A percentile compares a stretch with the other conserved stretches of the same genome.
These are phyloP conservation scores for Electrona antarctica DNA, from an alignment of 2,113 vertebrate species.

Conservation along the genomic window DNA sequence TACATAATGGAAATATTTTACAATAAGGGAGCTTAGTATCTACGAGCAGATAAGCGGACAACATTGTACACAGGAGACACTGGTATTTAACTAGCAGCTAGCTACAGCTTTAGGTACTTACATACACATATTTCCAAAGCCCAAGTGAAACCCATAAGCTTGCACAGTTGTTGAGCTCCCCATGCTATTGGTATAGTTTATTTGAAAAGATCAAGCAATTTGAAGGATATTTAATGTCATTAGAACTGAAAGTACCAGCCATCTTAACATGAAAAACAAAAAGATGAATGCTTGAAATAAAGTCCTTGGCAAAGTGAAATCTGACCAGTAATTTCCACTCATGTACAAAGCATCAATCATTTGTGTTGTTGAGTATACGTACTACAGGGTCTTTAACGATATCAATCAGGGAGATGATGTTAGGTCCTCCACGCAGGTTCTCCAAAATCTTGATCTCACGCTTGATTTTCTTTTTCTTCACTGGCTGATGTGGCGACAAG, in stretches of 20 bases:
- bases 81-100: neutral
- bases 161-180: conserved; percentile 47
- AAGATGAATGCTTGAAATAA: neutral
- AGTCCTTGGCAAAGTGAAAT: neutral
- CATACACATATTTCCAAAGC: conserved; percentile 52
- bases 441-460: conserved; percentile 95
- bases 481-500: conserved; percentile 71
- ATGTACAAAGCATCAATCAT: neutral
- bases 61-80: neutral
- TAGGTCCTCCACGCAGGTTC: conserved; percentile 84
- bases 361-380: conserved; percentile 33
- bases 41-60: neutral
- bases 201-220: conserved; percentile 19
- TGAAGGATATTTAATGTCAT: neutral
- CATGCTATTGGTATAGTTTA: conserved; percentile 48
- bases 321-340: neutral
- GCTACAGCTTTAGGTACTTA: conserved; percentile 41
- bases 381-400: conserved; percentile 86
- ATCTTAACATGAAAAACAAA: conserved; percentile 1
- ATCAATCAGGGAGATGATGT: conserved; percentile 82
- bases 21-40: neutral
- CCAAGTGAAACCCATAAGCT: conserved; percentile 46
- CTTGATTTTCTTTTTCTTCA: conserved; percentile 88
- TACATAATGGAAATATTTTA: no score
- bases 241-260: neutral